Evolutionary conservation across 2,113 vertebrate genomes (phyloP), one percentile per base, ranked within the genome.

Genomic region (Vanacampus margaritifer): DNA sequence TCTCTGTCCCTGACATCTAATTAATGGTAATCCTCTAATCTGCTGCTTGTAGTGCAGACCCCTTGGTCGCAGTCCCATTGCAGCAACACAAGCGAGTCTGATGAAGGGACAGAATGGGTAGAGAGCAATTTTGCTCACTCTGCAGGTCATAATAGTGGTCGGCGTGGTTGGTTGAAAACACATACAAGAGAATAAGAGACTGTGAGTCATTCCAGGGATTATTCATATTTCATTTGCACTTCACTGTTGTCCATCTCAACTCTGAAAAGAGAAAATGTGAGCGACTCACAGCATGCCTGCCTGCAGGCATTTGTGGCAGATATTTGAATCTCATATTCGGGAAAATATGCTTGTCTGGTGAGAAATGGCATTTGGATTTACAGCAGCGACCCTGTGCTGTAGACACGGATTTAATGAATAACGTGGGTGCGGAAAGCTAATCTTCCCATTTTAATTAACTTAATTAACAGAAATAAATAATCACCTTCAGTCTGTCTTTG

Each of bases 1-100:
- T 89, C 89, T 90, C 74, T 84, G 88, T 90, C 89, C 85, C 67
- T 73, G 80, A 65, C 89, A 80, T 73, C 85, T 95, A 94, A 95
- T 96, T 93, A 94, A 95, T 94, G 94, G 83, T 93, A 95, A 95
- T 95, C 93, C 92, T 92, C 94, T 94, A 94, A 94, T 94, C 93
- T 92, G 50, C 51, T 84, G 85, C 88, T 90, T 91, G 87, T 90
- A 87, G 63, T 70, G 86, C 87, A 89, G 82, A 81, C 85, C 73
- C 71, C 75, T 73, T 83, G 89, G 89, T 91, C 72, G 84, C 81
- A 83, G 84, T 92, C 88, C 89, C 88, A 89, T 91, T 90, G 89
- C 87, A 79, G 89, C 84, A 84, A 74, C 79, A 80, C 84, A 80
- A 80, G 79, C 58, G 65, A 76, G 80, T 53, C 65, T 75, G 76